Percentiles rank a stretch among this genome's conserved stretches.
These are phyloP conservation scores for Drosophila buzzatii DNA, from an alignment of 2,888 invertebrate genomes.

Conservation along the genomic window DNA sequence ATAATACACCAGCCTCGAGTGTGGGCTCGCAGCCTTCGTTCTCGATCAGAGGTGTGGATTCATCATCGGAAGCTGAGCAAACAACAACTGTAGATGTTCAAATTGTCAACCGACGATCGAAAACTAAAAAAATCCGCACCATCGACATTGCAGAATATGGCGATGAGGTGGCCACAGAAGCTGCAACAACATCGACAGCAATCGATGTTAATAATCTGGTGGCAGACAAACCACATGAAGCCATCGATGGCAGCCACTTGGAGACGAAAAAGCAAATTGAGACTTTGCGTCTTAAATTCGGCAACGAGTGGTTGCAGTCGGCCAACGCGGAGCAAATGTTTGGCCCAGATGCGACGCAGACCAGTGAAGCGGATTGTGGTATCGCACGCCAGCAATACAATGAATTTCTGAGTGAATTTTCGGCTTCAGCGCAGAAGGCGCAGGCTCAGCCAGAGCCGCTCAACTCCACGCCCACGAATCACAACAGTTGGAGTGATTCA, in stretches of 20 bases:
- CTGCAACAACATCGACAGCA: neutral
- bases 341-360: slow-evolving; percentile 78
- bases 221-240: slow-evolving; percentile 46
- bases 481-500: slow-evolving; percentile 24
- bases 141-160: slow-evolving; percentile 82
- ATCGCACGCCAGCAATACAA: slow-evolving; percentile 76
- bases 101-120: slow-evolving; percentile 70
- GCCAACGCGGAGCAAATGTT: slow-evolving; percentile 86
- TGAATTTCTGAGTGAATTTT: slow-evolving; percentile 77
- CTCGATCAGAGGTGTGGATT: slow-evolving; percentile 42
- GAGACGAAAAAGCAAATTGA: slow-evolving; percentile 88
- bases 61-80: slow-evolving; percentile 50
- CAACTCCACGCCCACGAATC: slow-evolving; percentile 74
- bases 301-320: slow-evolving; percentile 88
- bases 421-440: slow-evolving; percentile 14
- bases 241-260: slow-evolving; percentile 84
- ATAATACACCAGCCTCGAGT: slow-evolving; percentile 82
- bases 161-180: slow-evolving; percentile 15
- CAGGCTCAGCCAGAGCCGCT: slow-evolving; percentile 4
- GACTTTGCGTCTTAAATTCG: slow-evolving; percentile 87
- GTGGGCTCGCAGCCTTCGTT: slow-evolving; percentile 78
- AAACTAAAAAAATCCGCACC: slow-evolving; percentile 85
- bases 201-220: neutral
- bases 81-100: slow-evolving; percentile 10
- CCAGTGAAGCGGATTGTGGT: slow-evolving; percentile 52